Percentiles rank a stretch among this genome's conserved stretches.
Conservation (phyloP, 30 jellyfish, hydroid and myxozoan species). For the Aurelia sp. region DNA sequence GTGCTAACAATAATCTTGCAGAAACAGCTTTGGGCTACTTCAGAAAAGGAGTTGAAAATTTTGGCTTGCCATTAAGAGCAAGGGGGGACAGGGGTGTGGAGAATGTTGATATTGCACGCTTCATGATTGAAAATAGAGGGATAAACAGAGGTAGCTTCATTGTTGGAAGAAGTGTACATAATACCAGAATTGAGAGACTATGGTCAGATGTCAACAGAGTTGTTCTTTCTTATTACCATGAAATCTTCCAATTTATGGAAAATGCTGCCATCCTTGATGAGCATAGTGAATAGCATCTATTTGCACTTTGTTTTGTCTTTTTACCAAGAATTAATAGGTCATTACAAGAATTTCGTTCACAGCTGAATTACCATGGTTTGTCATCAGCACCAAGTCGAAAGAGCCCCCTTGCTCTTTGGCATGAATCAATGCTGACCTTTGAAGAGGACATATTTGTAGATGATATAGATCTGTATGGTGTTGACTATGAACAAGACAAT, state of each 20-base stretch:
- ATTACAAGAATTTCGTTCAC: constrained; percentile 8
- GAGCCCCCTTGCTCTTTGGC: constrained; percentile 41
- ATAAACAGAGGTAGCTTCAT: constrained; percentile 33
- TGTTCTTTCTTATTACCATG: constrained; percentile 30
- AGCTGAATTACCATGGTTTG: no score
- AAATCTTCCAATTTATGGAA: constrained; percentile 13
- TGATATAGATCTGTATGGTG: constrained; percentile 17
- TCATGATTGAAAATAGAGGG: constrained; percentile 13
- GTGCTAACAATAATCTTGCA: constrained; percentile 27
- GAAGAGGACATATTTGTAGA: constrained; percentile 31
- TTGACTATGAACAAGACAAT: constrained; percentile 22
- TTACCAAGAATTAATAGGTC: constrained; percentile 34
- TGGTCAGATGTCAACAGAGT: constrained; percentile 46
- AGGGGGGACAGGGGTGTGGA: constrained; percentile 48
- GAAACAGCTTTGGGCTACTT: constrained; percentile 17
- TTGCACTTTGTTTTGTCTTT: constrained; percentile 36
- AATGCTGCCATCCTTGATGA: constrained; percentile 17
- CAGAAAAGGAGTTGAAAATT: constrained; percentile 1
- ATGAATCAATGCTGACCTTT: constrained; percentile 26
- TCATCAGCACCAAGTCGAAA: constrained; percentile 7
- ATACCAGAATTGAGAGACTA: constrained; percentile 26
- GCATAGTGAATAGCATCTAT: constrained; percentile 13
- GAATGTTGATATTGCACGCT: constrained; percentile 31
- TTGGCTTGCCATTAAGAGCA: constrained; percentile 38
- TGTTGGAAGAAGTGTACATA: constrained; percentile 48